phyloP scores from a whole-genome alignment of 2,113 vertebrate species.

The Festucalex cinctus region DNA sequence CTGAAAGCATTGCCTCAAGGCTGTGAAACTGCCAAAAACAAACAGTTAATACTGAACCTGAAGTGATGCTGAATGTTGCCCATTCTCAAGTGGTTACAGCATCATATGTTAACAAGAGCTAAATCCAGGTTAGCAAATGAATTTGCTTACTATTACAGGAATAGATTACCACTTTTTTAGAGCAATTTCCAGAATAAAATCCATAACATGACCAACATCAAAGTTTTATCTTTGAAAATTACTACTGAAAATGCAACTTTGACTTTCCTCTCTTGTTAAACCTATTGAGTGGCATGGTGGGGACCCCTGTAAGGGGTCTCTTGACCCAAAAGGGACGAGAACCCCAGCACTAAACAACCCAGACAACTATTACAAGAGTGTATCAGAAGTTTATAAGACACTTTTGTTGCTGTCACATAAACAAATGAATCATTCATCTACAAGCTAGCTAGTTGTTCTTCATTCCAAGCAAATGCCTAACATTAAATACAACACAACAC shows the following conservation, averaged over 20 bases:
- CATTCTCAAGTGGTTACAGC: constrained; percentile 15
- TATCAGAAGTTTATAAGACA: too few relatives aligned
- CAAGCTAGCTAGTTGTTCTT: neutral
- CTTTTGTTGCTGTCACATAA: neutral
- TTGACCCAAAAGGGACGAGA: too few relatives aligned
- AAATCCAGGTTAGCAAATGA: neutral
- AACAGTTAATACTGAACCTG: neutral
- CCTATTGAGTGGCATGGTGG: too few relatives aligned
- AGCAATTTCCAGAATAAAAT: too few relatives aligned
- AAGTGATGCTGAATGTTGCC: neutral
- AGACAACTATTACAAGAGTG: too few relatives aligned
- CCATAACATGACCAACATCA: too few relatives aligned
- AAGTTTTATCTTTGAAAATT: too few relatives aligned
- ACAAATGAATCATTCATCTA: neutral
- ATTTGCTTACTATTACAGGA: neutral
- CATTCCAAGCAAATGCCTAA: constrained; percentile 10
- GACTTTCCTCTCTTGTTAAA: too few relatives aligned
- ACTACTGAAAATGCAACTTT: too few relatives aligned
- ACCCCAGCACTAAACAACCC: too few relatives aligned
- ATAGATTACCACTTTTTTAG: neutral
- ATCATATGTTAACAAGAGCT: neutral
- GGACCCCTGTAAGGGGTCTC: too few relatives aligned
- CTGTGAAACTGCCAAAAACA: constrained; percentile 6
- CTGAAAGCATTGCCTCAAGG: neutral
- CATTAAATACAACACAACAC: neutral